Evolutionary conservation across 2,888 invertebrate species (phyloP), one percentile per base, ranked within the genome.

Genomic region (Sesamia inferens): DNA sequence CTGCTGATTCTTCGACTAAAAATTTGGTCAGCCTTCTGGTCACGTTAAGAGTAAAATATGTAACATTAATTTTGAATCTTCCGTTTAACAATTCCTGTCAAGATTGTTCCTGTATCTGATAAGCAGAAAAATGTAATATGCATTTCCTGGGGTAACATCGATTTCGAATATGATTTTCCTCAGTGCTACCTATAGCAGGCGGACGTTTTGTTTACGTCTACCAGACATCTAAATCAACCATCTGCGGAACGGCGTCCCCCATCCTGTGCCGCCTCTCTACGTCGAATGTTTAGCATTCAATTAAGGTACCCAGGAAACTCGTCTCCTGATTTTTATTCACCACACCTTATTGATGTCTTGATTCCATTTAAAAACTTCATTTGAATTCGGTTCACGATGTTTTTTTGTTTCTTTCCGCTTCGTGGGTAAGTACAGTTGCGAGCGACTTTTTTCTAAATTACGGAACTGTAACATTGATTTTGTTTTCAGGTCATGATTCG

Each of bases 261-360:
- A 80, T 83, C 85, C 85, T 74, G 78, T 79, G 47, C 81, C 69
- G 75, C 68, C 72, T 86, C 62, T 74, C 78, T 85, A 74, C 71
- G 76, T 47, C 81, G 84, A 88, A 84, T 76, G 73, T 83, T 87
- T 88, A 84, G 69, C 85, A 85, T 87, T 85, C 79, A 48, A 76
- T 81, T 75, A 74, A 77, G 82, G 88, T 85, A 85, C 78, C 71
- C 79, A 73, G 78, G 77, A 85, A 86, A 83, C 83, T 87, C 66
- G 79, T 75, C 64, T 73, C 61, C 48, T 79, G 74, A 82, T 88
- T 86, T 85, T 88, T 88, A 86, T 85, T 84, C 86, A 81, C 71
- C 68, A 67, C 78, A 72, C 77, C 77, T 72, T 80, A 78, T 81
- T 66, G 71, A 78, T 73, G 78, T 72, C 72, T 71, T 55, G 77